Base-by-base conservation (phyloP, 2,888 invertebrate genomes). In the Petrolisthes cinctipes region DNA sequence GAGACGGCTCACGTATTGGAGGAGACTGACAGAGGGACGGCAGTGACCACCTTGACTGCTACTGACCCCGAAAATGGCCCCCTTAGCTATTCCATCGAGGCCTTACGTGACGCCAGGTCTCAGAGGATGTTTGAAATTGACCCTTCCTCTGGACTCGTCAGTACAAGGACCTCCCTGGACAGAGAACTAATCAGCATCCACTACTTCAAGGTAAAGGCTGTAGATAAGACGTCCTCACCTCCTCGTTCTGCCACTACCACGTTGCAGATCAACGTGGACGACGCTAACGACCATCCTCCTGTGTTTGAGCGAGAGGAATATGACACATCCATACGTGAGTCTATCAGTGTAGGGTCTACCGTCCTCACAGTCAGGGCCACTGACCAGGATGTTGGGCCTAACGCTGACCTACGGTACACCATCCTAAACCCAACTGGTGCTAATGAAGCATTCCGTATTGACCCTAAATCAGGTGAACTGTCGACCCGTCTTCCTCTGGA, bases 271-370 rank as follows among this genome's bases (percentile, higher is more conserved):
- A 97, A 97, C 92, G 98, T 99, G 0, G 93, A 97, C 85, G 99
- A 99, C 93, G 96, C 97, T 91, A 99, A 99, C 93, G 99, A 99
- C 93, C 98, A 99, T 92, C 95, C 96, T 37, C 99, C 99, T 0
- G 95, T 95, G 5, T 99, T 99, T 93, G 99, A 99, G 93, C 95
- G 97, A 93, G 95, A 95, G 88, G 96, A 97, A 91, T 99, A 98
- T 92, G 97, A 97, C 91, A 96, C 97, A 0, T 57, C 96, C 17
- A 95, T 99, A 0, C 94, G 97, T 53, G 99, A 99, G 93, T 96
- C 97, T 5, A 97, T 97, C 0, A 96, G 97, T 11, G 95, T 97
- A 0, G 97, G 97, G 0, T 96, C 97, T 0, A 97, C 97, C 0
- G 96, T 98, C 0, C 95, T 98, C 0, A 97, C 97, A 0, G 94